phyloP scores from a whole-genome alignment of 2,113 vertebrate species.

The Gorsachius goisagi region DNA sequence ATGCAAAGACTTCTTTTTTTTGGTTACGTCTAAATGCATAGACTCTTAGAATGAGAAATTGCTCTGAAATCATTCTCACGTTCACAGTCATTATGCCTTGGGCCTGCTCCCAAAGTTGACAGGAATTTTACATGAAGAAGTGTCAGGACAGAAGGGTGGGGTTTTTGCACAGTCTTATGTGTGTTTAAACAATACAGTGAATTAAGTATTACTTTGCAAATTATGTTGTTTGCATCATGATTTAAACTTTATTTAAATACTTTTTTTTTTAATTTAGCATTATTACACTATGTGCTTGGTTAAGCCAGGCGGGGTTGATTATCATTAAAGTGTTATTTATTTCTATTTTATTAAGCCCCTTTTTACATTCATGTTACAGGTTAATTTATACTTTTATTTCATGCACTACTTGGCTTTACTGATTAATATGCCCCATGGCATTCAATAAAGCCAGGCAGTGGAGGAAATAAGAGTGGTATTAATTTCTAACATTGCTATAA shows the following conservation, averaged over 20 bases:
- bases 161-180: background rate
- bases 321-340: conserved; percentile 85
- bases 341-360: conserved; percentile 81
- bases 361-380: conserved; percentile 83
- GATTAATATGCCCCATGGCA: conserved; percentile 87
- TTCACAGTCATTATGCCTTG: background rate
- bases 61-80: background rate
- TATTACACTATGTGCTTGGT: conserved; percentile 70
- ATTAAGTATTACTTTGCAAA: conserved; percentile 23
- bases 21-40: background rate
- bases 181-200: conserved; percentile 2
- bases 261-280: conserved; percentile 57
- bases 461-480: conserved; percentile 84
- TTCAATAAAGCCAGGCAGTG: conserved; percentile 83
- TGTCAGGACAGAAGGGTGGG: background rate
- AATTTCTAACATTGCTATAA: conserved; percentile 87
- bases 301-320: conserved; percentile 74
- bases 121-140: background rate
- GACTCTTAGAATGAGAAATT: background rate
- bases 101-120: background rate
- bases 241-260: conserved; percentile 66
- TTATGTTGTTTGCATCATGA: background rate
- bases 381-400: conserved; percentile 88
- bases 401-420: conserved; percentile 85
- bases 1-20: background rate